Base-by-base conservation (phyloP, 2,797 vertebrate genomes). In the Eleutherodactylus coqui region DNA sequence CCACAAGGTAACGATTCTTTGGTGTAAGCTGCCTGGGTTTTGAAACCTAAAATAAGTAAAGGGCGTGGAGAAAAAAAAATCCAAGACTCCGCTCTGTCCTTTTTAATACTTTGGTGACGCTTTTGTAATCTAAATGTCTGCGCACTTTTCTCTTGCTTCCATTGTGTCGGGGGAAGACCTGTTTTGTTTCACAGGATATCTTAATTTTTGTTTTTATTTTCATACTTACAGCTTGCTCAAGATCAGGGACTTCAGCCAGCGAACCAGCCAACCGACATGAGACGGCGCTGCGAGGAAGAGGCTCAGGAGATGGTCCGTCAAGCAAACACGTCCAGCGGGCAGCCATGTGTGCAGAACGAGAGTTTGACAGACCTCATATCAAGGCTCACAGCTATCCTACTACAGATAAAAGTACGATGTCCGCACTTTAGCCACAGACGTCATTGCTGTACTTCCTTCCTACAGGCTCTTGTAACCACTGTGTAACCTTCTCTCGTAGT, bases 201-300 rank as follows among this genome's bases (percentile, higher is more conserved):
- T 36, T 34, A 36, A 21, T 70, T 7, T 70, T 7, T 69, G 1
- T 72, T 10, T 53, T 10, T 17, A 21, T 24, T n/a, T 9, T 29
- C 70, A 0, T 7, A 27, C 2, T 0, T 85, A 2, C 91, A 99
- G 98, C 96, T 99, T 53, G 97, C 98, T 88, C 97, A 98, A 53
- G 97, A 99, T 90, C 98, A 99, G 88, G 98, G 97, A 75, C 96
- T 99, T 89, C 97, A 97, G 88, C 96, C 97, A 9, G 96, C 96
- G 0, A 96, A 98, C 90, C 96, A 97, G n/a, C 97, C 97, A 0
- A 97, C 97, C 3, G 96, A 99, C 80, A 92, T 99, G 91, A 94
- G 96, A 64, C 94, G 95, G 5, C 94, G 96, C 4, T 99, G 98
- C 86, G 97, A 99, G 83, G 97, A 98, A 5, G 96, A 99, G 85